Conservation (phyloP, 2,888 invertebrate genomes). For the Xestia c-nigrum region DNA sequence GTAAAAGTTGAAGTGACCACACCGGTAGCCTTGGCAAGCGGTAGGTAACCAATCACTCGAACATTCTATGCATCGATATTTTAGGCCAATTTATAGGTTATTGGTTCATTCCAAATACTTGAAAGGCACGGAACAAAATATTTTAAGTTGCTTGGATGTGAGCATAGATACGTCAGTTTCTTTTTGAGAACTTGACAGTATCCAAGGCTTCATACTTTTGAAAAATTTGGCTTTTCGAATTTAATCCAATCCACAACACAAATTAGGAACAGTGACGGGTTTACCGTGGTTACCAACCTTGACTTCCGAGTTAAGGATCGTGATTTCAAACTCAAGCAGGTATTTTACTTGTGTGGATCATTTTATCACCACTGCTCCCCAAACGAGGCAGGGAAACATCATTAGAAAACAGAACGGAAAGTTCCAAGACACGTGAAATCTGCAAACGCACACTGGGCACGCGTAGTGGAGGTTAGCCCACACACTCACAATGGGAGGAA, state of each 20-base stretch:
- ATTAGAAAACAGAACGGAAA: background rate
- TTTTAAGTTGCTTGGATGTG: background rate
- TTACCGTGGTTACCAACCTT: background rate
- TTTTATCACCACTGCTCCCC: background rate
- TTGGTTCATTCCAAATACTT: constrained; percentile 3
- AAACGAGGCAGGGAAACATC: background rate
- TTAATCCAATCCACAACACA: background rate
- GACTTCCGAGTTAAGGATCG: background rate
- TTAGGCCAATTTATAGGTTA: constrained; percentile 49
- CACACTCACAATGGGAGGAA: background rate
- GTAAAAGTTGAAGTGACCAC: constrained; percentile 60
- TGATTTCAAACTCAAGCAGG: background rate
- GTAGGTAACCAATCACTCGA: constrained; percentile 49
- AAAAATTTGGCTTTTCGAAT: background rate
- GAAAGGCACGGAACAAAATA: background rate
- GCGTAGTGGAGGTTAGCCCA: background rate
- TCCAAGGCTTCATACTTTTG: background rate
- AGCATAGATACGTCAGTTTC: background rate
- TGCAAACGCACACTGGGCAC: background rate
- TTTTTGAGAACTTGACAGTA: constrained; percentile 1
- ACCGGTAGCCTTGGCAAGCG: constrained; percentile 53
- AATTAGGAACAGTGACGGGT: background rate
- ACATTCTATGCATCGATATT: constrained; percentile 48
- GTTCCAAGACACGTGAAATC: background rate
- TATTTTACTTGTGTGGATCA: background rate